Conservation (phyloP, 2,797 vertebrate species). For the Margarornis squamiger region DNA sequence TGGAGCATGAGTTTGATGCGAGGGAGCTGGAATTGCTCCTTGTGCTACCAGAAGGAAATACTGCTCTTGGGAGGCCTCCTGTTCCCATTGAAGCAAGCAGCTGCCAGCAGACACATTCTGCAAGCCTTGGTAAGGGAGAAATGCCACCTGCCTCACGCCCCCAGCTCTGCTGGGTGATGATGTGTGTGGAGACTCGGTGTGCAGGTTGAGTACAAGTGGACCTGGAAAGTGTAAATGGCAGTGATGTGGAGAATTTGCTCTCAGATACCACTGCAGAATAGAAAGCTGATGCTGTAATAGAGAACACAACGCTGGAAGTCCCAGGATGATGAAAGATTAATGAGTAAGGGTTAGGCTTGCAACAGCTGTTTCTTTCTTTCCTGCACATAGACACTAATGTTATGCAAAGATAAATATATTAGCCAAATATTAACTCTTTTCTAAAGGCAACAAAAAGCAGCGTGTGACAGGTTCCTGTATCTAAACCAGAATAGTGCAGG, state of each 20-base stretch:
- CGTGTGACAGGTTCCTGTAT: background rate
- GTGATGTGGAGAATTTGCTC: slow-evolving; percentile 23
- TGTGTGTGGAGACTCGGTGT: background rate
- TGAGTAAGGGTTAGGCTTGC: slow-evolving; percentile 57
- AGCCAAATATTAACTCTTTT: slow-evolving; percentile 53
- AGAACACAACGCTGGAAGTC: slow-evolving; percentile 39
- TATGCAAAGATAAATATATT: slow-evolving; percentile 63
- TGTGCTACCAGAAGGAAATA: background rate
- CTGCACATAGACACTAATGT: slow-evolving; percentile 33
- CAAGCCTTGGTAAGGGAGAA: background rate
- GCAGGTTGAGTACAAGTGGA: background rate
- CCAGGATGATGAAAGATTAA: slow-evolving; percentile 69
- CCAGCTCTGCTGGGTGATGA: background rate
- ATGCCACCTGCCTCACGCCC: rapidly evolving
- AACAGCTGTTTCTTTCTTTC: slow-evolving; percentile 67
- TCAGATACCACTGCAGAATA: slow-evolving; percentile 7
- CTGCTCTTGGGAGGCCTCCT: background rate
- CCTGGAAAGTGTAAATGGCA: background rate
- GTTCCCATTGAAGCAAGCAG: background rate
- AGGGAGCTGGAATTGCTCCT: background rate
- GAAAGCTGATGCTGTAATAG: slow-evolving; percentile 45
- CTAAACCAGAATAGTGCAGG: background rate
- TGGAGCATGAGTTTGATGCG: background rate
- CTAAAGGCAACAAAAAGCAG: background rate
- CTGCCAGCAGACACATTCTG: background rate